Evolutionary conservation across 2,113 vertebrate species (phyloP).

Genomic region (Tachysurus fulvidraco): DNA sequence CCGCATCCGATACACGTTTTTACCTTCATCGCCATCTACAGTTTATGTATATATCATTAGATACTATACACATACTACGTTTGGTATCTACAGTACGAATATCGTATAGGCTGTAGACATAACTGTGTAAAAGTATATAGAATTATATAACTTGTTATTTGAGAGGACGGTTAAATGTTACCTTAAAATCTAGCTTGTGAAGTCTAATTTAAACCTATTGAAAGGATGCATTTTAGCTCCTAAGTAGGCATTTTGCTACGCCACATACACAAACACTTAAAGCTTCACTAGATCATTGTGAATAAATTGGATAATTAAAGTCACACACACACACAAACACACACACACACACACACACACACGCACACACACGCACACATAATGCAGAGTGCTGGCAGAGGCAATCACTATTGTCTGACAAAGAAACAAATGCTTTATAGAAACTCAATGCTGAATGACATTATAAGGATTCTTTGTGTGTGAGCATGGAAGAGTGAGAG

Average conservation of each 20-base stretch:
- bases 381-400: conserved; percentile 17
- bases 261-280: background rate
- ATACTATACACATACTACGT: background rate
- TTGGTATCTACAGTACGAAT: background rate
- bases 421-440: conserved; percentile 30
- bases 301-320: conserved; percentile 20
- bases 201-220: background rate
- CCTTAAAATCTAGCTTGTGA: background rate
- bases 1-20: background rate
- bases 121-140: background rate
- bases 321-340: background rate
- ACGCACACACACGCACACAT: background rate
- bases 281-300: background rate
- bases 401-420: conserved; percentile 32
- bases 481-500: conserved; percentile 48
- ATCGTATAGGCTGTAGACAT: background rate
- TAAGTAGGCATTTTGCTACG: background rate
- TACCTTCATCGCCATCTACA: background rate
- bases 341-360: background rate
- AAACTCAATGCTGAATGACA: conserved; percentile 33
- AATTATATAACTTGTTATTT: background rate
- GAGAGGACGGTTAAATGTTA: background rate
- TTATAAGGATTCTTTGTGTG: conserved; percentile 27
- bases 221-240: background rate
- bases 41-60: background rate